Conservation (phyloP, 1,140 invertebrate genomes). For the Halictus rubicundus region DNA sequence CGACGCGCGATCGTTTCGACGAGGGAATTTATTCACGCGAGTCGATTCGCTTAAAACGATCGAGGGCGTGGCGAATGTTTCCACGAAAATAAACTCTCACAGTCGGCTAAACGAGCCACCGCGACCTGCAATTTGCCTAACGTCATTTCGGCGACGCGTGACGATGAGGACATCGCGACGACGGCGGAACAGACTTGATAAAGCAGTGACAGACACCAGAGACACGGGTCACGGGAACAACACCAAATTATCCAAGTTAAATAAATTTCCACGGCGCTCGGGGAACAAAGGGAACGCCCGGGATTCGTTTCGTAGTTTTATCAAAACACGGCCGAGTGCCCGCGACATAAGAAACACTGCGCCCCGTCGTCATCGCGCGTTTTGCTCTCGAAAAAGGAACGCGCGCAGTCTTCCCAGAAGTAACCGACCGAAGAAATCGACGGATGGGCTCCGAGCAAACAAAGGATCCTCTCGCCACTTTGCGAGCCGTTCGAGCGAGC, state of each 20-base stretch:
- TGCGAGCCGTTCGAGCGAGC: slow-evolving; percentile 10
- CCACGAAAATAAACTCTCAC: not conserved
- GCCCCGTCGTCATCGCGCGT: not conserved
- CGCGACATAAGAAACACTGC: slow-evolving; percentile 1
- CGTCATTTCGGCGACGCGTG: slow-evolving; percentile 33
- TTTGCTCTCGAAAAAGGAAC: not conserved
- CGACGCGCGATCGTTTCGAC: not conserved
- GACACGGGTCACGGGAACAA: not conserved
- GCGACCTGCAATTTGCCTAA: slow-evolving; percentile 31
- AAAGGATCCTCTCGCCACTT: slow-evolving; percentile 4
- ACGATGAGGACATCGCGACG: slow-evolving; percentile 23
- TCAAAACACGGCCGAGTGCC: slow-evolving; percentile 1
- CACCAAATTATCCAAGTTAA: slow-evolving; percentile 46
- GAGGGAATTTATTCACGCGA: not conserved
- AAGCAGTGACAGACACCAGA: slow-evolving; percentile 3
- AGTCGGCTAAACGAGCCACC: slow-evolving; percentile 1
- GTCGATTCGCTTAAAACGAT: not conserved
- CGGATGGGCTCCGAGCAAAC: not conserved
- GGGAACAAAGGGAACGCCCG: slow-evolving; percentile 27
- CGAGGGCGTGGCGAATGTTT: not conserved
- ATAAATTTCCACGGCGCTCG: slow-evolving; percentile 33
- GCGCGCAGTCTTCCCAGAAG: slow-evolving; percentile 14
- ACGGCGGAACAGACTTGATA: slow-evolving; percentile 30
- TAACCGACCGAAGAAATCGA: slow-evolving; percentile 1
- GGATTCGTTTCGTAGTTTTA: not conserved